A percentile compares a stretch with the other conserved stretches of the same genome.
These are phyloP conservation scores for Samia ricini DNA, from an alignment of 1,140 invertebrate species.

Conservation along the genomic window DNA sequence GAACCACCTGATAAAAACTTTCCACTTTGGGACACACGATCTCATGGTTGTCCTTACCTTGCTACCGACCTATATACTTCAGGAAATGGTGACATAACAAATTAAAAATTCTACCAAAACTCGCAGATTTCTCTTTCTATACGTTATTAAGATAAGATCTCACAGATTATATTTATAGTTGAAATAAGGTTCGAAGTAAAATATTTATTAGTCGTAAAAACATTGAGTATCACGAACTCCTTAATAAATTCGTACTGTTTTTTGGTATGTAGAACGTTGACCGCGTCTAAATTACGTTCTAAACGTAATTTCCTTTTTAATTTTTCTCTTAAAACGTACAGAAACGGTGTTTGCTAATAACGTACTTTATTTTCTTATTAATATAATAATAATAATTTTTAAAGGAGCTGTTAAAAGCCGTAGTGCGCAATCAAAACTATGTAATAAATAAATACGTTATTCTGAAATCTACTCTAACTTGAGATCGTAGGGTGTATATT, in stretches of 20 bases:
- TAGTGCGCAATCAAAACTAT: not conserved
- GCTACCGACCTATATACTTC: too few species aligned
- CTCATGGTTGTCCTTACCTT: too few species aligned
- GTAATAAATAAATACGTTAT: not conserved
- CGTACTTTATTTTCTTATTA: too few species aligned
- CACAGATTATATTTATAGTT: too few species aligned
- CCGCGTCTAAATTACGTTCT: not conserved
- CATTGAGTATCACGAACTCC: not conserved
- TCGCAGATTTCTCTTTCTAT: too few species aligned
- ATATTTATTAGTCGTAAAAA: too few species aligned
- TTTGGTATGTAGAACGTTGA: not conserved
- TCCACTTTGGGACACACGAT: too few species aligned
- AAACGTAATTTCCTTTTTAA: not conserved
- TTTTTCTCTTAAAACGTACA: not conserved
- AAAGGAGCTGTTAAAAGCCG: not conserved
- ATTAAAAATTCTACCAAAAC: too few species aligned
- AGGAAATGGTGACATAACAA: too few species aligned
- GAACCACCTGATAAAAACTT: too few species aligned
- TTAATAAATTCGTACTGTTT: not conserved
- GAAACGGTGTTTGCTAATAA: not conserved
- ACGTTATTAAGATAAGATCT: too few species aligned
- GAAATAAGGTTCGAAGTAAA: too few species aligned
- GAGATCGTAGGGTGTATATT: not conserved
- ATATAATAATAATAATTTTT: not conserved
- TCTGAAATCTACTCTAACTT: not conserved